Conservation (phyloP, 2,888 invertebrate genomes). For the Caenorhabditis sp. region DNA sequence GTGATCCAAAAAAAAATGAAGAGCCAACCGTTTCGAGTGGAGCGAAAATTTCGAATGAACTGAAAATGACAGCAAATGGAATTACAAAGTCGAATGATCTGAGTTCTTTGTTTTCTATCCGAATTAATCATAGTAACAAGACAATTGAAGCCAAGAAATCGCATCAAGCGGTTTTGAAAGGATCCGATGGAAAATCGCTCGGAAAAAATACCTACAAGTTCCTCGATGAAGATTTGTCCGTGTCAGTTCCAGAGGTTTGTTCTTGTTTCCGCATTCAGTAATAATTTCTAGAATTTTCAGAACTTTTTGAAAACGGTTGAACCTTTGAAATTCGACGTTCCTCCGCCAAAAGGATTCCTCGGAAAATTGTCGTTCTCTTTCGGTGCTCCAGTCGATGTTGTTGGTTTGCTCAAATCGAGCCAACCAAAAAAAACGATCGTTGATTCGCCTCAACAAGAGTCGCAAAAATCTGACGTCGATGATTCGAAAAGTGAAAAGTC, state of each 20-base stretch:
- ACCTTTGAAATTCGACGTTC: constrained; percentile 13
- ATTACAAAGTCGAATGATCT: background rate
- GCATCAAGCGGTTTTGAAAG: constrained; percentile 9
- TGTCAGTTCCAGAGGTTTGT: constrained; percentile 6
- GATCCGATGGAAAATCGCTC: constrained; percentile 34
- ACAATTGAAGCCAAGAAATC: background rate
- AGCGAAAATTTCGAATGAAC: too few species aligned
- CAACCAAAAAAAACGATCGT: background rate
- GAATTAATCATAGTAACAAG: too few species aligned
- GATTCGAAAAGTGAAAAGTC: background rate
- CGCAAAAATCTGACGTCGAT: constrained; percentile 1
- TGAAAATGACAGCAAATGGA: background rate
- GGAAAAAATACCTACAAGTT: constrained; percentile 33
- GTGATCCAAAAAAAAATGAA: constrained; percentile 12
- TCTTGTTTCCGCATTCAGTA: background rate
- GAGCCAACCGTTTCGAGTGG: background rate
- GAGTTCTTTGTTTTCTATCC: constrained; percentile 29
- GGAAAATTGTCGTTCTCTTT: constrained; percentile 28
- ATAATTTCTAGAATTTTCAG: constrained; percentile 3
- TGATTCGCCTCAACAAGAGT: background rate
- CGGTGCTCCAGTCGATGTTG: constrained; percentile 19
- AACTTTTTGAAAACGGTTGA: constrained; percentile 5
- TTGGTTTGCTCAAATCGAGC: background rate
- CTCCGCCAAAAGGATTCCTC: constrained; percentile 27
- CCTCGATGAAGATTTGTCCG: constrained; percentile 12